These are phyloP conservation scores for Ectemnius lituratus DNA, from an alignment of 2,888 invertebrate genomes.

Conservation along the genomic window DNA sequence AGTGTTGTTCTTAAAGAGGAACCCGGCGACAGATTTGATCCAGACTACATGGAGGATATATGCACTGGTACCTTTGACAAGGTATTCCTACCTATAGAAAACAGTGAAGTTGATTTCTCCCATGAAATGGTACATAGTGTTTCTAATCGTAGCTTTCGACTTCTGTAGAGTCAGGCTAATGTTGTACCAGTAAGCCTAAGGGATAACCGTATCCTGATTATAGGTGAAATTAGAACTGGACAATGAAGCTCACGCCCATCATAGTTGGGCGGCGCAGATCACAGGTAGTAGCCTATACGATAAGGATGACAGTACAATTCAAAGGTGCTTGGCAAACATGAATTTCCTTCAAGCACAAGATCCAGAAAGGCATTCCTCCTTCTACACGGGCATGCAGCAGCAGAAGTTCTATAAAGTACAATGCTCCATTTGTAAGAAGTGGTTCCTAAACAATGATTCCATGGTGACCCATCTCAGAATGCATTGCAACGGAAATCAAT, in stretches of 20 bases:
- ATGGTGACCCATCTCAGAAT: slow-evolving; percentile 73
- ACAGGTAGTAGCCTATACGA: slow-evolving; percentile 67
- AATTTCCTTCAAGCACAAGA: slow-evolving; percentile 58
- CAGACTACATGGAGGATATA: slow-evolving; percentile 76
- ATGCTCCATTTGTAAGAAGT: slow-evolving; percentile 74
- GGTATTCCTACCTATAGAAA: slow-evolving; percentile 74
- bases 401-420: slow-evolving; percentile 75
- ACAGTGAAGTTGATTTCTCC: slow-evolving; percentile 73
- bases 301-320: slow-evolving; percentile 67
- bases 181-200: slow-evolving; percentile 5
- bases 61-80: slow-evolving; percentile 74
- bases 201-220: slow-evolving; percentile 18
- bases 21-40: slow-evolving; percentile 69
- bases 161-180: slow-evolving; percentile 4
- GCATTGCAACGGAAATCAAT: slow-evolving; percentile 70
- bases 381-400: slow-evolving; percentile 58
- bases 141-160: slow-evolving; percentile 1
- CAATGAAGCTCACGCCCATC: slow-evolving; percentile 68
- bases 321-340: slow-evolving; percentile 59
- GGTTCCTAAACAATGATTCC: slow-evolving; percentile 75
- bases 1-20: slow-evolving; percentile 74
- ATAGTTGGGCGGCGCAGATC: slow-evolving; percentile 71
- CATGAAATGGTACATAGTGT: slow-evolving; percentile 72
- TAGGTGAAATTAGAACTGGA: slow-evolving; percentile 74
- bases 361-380: slow-evolving; percentile 49